Percentiles rank a stretch among this genome's conserved stretches.
Conservation (phyloP, 2,888 invertebrate genomes). For the Ophion ellenae region DNA sequence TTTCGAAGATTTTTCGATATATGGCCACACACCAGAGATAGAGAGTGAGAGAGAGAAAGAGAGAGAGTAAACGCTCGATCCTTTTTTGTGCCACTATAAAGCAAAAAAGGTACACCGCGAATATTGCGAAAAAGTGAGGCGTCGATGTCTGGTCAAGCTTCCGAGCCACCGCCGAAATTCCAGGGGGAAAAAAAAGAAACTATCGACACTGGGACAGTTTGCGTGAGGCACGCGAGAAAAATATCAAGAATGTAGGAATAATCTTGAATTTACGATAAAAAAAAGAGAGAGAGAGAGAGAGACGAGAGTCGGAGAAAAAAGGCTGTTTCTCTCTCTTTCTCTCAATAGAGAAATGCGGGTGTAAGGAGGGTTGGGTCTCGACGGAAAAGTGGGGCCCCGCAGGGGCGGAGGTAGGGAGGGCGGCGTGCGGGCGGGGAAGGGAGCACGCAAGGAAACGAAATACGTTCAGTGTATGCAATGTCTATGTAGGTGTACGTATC, state of each 20-base stretch:
- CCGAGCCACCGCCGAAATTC: not conserved
- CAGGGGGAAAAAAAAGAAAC: conserved; percentile 18
- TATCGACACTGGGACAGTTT: conserved; percentile 33
- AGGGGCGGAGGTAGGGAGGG: conserved; percentile 3
- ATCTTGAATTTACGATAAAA: conserved; percentile 48
- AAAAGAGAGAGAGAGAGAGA: conserved; percentile 42
- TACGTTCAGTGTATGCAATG: conserved; percentile 39
- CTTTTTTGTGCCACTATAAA: not conserved
- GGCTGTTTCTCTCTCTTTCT: not conserved
- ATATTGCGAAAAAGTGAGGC: conserved; percentile 39
- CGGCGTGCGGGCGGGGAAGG: not conserved
- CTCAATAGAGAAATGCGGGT: conserved; percentile 75
- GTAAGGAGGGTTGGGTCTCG: conserved; percentile 79
- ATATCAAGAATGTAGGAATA: conserved; percentile 26
- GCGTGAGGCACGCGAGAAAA: conserved; percentile 35
- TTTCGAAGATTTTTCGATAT: conserved; percentile 20
- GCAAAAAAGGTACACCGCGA: conserved; percentile 1
- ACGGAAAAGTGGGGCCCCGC: conserved; percentile 60
- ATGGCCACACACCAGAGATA: not conserved
- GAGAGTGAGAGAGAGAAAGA: not conserved
- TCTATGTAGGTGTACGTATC: conserved; percentile 52
- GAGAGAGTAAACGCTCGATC: not conserved
- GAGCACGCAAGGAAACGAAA: conserved; percentile 42
- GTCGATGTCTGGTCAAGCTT: conserved; percentile 25
- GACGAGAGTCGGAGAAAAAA: conserved; percentile 28